Conservation (phyloP, 2,888 invertebrate genomes). For the Polietes domitor region DNA sequence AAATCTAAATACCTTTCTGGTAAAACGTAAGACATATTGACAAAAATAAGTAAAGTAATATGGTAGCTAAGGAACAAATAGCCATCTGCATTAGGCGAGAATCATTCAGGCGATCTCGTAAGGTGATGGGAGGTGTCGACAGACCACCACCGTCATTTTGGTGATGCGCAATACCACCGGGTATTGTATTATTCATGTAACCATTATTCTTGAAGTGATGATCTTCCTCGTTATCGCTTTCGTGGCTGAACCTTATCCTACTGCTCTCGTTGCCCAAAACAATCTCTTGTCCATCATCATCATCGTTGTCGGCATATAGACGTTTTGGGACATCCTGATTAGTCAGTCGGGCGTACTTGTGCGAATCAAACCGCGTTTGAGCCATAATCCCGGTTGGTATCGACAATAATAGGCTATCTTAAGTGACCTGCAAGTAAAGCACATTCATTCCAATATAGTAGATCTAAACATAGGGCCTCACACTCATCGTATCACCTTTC, state of each 20-base stretch:
- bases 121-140: conserved; percentile 34
- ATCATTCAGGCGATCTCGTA: conserved; percentile 67
- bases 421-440: too few species aligned
- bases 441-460: too few species aligned
- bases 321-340: conserved; percentile 46
- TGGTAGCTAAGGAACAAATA: conserved; percentile 82
- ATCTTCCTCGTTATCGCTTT: conserved; percentile 43
- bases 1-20: conserved; percentile 93
- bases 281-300: conserved; percentile 74
- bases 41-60: conserved; percentile 92
- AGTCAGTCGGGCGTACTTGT: conserved; percentile 72
- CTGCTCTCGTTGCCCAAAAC: conserved; percentile 71
- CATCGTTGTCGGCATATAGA: conserved; percentile 69
- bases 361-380: conserved; percentile 75
- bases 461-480: too few species aligned
- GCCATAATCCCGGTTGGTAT: conserved; percentile 64
- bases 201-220: conserved; percentile 56
- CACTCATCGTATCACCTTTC: too few species aligned
- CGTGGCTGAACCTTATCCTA: conserved; percentile 43
- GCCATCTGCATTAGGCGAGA: conserved; percentile 79
- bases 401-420: too few species aligned
- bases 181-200: conserved; percentile 11
- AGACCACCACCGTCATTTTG: not conserved
- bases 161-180: not conserved
- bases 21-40: conserved; percentile 98